Evolutionary conservation across 2,113 vertebrate species (phyloP), one percentile per base, ranked within the genome.

Genomic region (Lasiurus cinereus): DNA sequence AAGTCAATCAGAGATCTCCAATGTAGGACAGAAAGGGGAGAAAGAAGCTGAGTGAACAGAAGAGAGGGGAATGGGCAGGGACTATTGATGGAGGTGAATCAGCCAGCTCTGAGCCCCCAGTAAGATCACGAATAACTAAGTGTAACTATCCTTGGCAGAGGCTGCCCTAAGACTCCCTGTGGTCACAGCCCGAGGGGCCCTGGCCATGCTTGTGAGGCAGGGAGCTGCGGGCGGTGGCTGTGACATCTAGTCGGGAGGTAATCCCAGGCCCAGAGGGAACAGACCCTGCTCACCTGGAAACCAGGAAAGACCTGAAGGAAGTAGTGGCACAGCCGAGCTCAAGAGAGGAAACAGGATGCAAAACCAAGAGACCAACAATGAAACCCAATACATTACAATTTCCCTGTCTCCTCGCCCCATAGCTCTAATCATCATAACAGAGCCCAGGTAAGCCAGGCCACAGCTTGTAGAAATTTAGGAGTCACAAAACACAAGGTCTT

Each of bases 251-350:
- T 11, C 8, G 19, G 21, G 46, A 80, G 6, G 10, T 13, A 83
- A 62, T 62, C 50, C 66, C 2, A 50, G 31, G 48, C 46, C 48
- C 59, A 13, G 27, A 39, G 24, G 59, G 29, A 80, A 52, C 0
- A 74, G 31, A 21, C 3, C 36, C 36, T 22, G 21, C 54, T 70
- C 43, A 62, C 29, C 12, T 33, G 36, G 59, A 87, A 67, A 54
- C 19, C 12, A 76, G 46, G 19, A 19, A 96, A 83, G 66, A 54
- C 76, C 33, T 69, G 80, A 67, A 92, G 80, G 89, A 48, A 39
- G 94, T 24, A 93, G 93, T 31, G 54, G 19, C 13, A 59, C 36
- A 36, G 46, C 11, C 21, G 48, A 39, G 24, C 33, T 48, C 39
- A 29, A 80, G 73, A 83, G 50, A 36, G 50, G 31, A 77, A 46